These are phyloP conservation scores for Dreissena polymorpha DNA, from an alignment of 1,140 invertebrate species.

Conservation along the genomic window DNA sequence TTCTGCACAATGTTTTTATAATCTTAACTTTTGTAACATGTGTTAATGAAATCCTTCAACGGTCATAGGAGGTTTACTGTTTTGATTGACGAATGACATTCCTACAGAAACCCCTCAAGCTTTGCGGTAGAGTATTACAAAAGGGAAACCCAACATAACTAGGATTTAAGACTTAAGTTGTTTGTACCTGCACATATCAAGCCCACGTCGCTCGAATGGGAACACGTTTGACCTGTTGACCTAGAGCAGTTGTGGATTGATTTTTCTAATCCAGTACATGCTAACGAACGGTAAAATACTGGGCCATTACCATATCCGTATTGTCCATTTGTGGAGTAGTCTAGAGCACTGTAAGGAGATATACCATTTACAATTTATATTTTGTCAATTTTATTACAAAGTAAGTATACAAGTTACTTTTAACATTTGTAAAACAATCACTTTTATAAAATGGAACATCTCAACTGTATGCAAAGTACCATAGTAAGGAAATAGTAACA, in stretches of 20 bases:
- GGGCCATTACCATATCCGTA: not conserved
- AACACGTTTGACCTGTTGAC: not conserved
- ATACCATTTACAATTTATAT: too few relatives aligned
- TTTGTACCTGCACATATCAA: not conserved
- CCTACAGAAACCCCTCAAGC: not conserved
- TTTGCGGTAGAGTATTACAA: not conserved
- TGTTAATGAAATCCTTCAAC: too few relatives aligned
- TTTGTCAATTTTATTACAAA: too few relatives aligned
- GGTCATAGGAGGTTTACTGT: too few relatives aligned
- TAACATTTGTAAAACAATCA: too few relatives aligned
- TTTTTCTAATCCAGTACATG: not conserved
- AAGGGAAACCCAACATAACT: not conserved
- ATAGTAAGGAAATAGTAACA: too few relatives aligned
- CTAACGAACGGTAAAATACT: not conserved
- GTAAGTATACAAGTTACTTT: too few relatives aligned
- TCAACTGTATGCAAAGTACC: too few relatives aligned
- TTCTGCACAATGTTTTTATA: not conserved
- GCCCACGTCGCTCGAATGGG: not conserved
- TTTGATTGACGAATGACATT: not conserved
- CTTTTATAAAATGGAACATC: too few relatives aligned
- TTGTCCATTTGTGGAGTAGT: not conserved
- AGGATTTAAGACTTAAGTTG: not conserved
- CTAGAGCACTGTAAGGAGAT: too few relatives aligned
- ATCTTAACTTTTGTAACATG: too few relatives aligned
- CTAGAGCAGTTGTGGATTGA: not conserved